Evolutionary conservation across 1,140 invertebrate species (phyloP).

Genomic region (Papilio glaucus): DNA sequence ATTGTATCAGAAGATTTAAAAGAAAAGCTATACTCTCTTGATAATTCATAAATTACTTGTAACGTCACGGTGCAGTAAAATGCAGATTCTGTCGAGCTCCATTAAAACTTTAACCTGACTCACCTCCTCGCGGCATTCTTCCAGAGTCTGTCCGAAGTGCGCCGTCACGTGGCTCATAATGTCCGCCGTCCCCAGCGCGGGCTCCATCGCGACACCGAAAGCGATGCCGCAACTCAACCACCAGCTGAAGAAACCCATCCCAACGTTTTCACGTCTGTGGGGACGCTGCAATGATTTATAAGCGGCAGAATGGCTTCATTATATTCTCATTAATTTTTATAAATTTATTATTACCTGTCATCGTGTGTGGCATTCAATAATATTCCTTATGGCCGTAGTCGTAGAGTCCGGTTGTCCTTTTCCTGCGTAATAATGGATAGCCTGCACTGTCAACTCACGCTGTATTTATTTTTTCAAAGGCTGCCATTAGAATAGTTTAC

Average conservation of each 20-base stretch:
- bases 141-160: constrained; percentile 72
- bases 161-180: constrained; percentile 77
- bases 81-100: neutral
- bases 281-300: constrained; percentile 36
- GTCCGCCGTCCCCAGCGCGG: constrained; percentile 60
- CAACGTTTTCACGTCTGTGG: neutral
- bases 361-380: constrained; percentile 3
- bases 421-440: neutral
- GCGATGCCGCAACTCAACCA: constrained; percentile 39
- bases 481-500: constrained; percentile 26
- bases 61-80: neutral
- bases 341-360: constrained; percentile 43
- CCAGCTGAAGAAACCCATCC: constrained; percentile 42
- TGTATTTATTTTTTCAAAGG: constrained; percentile 28
- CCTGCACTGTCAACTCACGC: constrained; percentile 19
- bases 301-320: constrained; percentile 32
- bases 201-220: constrained; percentile 36
- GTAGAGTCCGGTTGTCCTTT: neutral
- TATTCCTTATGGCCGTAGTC: neutral
- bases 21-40: no score
- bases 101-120: no score
- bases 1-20: no score
- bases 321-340: constrained; percentile 44
- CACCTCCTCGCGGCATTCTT: constrained; percentile 76
- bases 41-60: neutral